These are phyloP conservation scores for Monopterus albus DNA, from an alignment of 2,113 vertebrate genomes.

Conservation along the genomic window DNA sequence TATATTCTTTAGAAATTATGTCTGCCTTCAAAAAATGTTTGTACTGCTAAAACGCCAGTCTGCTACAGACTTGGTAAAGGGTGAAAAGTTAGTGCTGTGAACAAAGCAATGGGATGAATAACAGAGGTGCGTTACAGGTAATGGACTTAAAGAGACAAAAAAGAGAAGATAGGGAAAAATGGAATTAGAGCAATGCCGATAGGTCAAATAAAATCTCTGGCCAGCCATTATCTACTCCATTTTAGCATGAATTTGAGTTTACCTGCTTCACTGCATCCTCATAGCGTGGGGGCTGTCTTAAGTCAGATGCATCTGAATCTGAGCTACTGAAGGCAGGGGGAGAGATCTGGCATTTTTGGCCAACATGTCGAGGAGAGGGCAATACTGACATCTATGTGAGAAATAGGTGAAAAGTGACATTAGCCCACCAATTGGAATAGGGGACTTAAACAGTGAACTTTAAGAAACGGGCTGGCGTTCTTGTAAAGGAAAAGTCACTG, in stretches of 20 bases:
- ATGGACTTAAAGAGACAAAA: conserved; percentile 29
- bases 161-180: conserved; percentile 27
- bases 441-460: conserved; percentile 20
- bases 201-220: conserved; percentile 43
- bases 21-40: conserved; percentile 9
- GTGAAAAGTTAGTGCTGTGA: conserved; percentile 40
- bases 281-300: conserved; percentile 93
- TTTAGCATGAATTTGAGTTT: conserved; percentile 69
- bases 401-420: conserved; percentile 76
- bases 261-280: conserved; percentile 97
- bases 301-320: conserved; percentile 85
- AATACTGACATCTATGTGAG: conserved; percentile 87
- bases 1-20: not conserved
- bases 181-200: conserved; percentile 51
- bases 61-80: conserved; percentile 20
- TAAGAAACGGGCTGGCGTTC: conserved; percentile 37
- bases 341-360: conserved; percentile 88
- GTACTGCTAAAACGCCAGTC: not conserved
- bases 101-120: conserved; percentile 48
- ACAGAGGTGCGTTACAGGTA: conserved; percentile 29
- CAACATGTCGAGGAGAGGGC: conserved; percentile 85
- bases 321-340: conserved; percentile 89
- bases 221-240: conserved; percentile 52
- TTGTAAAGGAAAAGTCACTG: conserved; percentile 37
- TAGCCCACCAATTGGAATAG: conserved; percentile 53